phyloP scores from a whole-genome alignment of 2,797 vertebrate genomes.

The Tarsius wallacei region DNA sequence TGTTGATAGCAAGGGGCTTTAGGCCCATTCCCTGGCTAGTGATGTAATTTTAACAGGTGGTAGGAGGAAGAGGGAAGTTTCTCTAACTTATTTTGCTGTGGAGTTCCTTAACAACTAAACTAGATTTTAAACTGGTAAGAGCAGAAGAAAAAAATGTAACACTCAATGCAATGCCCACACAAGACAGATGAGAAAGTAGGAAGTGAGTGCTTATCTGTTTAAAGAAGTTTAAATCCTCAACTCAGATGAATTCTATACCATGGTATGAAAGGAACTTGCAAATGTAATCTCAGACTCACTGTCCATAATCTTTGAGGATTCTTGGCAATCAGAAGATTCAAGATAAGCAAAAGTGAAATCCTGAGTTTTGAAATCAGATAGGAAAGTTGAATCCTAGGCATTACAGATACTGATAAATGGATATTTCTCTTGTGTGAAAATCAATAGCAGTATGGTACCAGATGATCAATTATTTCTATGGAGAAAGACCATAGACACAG shows the following conservation, averaged over 20 bases:
- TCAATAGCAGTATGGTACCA: rapidly evolving
- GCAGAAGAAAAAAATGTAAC: neutral
- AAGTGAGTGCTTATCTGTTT: neutral
- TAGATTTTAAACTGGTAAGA: neutral
- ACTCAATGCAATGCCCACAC: neutral
- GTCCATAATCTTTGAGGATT: neutral
- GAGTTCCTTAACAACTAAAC: neutral
- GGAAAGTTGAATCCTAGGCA: neutral
- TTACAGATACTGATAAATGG: neutral
- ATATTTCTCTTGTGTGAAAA: neutral
- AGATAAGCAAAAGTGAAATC: neutral
- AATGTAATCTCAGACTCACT: conserved; percentile 20
- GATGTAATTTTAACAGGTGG: neutral
- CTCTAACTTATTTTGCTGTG: neutral
- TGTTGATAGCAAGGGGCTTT: neutral
- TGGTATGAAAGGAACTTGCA: neutral
- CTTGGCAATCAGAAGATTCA: neutral
- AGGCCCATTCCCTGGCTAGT: neutral
- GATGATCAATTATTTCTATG: neutral
- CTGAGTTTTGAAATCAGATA: conserved; percentile 16
- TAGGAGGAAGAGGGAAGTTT: neutral
- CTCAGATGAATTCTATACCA: neutral
- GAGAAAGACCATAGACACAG: neutral
- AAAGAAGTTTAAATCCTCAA: neutral
- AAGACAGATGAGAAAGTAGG: neutral